Base-by-base conservation (phyloP, 2,113 vertebrate genomes). In the Siniperca knerii region DNA sequence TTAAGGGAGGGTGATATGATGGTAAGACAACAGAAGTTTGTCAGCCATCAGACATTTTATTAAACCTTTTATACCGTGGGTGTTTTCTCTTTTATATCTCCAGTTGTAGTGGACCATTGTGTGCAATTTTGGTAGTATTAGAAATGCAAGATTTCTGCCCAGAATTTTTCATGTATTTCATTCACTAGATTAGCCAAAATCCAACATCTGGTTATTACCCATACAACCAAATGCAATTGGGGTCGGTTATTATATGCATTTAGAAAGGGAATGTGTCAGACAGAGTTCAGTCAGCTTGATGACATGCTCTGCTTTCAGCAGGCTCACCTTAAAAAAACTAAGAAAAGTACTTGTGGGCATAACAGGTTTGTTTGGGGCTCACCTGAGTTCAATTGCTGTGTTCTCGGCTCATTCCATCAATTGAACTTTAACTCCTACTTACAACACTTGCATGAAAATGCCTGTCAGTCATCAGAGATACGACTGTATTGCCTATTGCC, bases 351-450 rank as follows among this genome's bases (percentile, higher is more conserved):
- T 44, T 50, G n/a, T 65, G 57, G 50, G 50, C 13, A 16, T 48
- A 16, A 48, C 46, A 48, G 46, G 18, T 81, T 66, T 72, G 72
- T 67, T 71, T 21, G 2, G 55, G 46, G 33, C 48, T 66, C 67
- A 46, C 52, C 65, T 57, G 55, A 80, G 55, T 79, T 79, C 57
- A 77, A 21, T 73, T 54, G 37, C 61, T 76, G 21, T 78, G 66
- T 60, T 80, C 35, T 37, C 55, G 2, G 20, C 68, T 77, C 40
- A 16, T 55, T 76, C 52, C 46, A 33, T 54, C 75, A 65, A 48
- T 72, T 89, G 46, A 90, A 75, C 75, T 75, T 70, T 21, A 66
- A 62, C 82, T 81, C 75, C 52, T 35, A 55, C 54, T 68, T 70
- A 29, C 58, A 73, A 42, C 35, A 66, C 57, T 60, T 73, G 25